Conservation (phyloP, 2,888 invertebrate species). For the Harmothoe impar region DNA sequence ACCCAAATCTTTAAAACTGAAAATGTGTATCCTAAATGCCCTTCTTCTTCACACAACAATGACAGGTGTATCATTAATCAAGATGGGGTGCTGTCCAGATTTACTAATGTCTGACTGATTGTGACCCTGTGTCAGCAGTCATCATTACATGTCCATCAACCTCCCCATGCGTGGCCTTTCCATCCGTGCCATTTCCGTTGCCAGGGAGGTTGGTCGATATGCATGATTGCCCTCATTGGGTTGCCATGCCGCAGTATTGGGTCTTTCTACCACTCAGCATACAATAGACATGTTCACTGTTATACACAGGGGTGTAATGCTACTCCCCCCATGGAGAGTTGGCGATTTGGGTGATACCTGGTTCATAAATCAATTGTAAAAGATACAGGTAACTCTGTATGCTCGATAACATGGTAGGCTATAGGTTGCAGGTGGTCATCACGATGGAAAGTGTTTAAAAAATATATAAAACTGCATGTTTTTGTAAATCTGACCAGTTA, state of each 20-base stretch:
- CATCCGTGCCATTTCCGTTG: background rate
- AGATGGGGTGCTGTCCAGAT: background rate
- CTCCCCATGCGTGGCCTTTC: slow-evolving; percentile 19
- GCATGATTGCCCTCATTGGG: background rate
- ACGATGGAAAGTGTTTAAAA: no score
- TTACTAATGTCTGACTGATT: slow-evolving; percentile 10
- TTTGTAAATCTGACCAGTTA: no score
- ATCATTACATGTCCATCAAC: slow-evolving; percentile 13
- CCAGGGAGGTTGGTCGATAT: background rate
- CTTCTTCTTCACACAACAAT: no score
- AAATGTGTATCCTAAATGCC: no score
- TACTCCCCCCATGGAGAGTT: no score
- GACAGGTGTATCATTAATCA: background rate
- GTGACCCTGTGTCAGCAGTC: slow-evolving; percentile 32
- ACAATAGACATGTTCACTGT: background rate
- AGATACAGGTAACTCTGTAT: no score
- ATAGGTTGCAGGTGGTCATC: no score
- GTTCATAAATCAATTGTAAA: no score
- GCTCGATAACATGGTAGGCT: no score
- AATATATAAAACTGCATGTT: no score
- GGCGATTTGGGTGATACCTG: no score
- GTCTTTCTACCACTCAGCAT: background rate
- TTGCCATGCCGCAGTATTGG: background rate
- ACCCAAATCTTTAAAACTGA: no score
- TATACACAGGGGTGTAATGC: background rate